A percentile compares a stretch with the other conserved stretches of the same genome.
phyloP scores from a whole-genome alignment of 2,113 vertebrate genomes.

The Bubo blakistoni region DNA sequence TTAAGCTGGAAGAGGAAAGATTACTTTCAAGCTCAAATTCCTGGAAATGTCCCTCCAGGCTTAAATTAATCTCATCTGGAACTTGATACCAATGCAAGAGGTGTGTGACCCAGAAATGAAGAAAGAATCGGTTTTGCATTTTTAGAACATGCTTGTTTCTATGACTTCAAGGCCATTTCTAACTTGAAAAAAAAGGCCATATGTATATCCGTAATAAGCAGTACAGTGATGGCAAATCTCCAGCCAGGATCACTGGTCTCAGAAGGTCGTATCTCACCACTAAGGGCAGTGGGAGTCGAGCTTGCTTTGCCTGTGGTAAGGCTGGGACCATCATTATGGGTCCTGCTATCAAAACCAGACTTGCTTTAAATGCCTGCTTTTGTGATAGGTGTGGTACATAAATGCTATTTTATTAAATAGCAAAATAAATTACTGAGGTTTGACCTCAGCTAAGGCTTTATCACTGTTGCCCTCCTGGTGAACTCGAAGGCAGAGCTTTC shows the following conservation, averaged over 20 bases:
- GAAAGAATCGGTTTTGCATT: background rate
- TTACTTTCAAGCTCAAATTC: conserved; percentile 1
- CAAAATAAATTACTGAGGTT: conserved; percentile 62
- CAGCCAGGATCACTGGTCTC: background rate
- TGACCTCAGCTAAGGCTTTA: conserved; percentile 70
- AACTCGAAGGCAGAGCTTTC: conserved; percentile 68
- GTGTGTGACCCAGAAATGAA: conserved; percentile 3
- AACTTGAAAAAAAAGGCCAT: background rate
- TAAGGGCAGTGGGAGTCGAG: background rate
- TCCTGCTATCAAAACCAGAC: conserved; percentile 57
- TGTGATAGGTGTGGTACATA: conserved; percentile 27
- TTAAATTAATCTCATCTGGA: background rate
- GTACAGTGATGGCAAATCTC: background rate
- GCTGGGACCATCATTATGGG: background rate
- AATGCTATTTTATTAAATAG: conserved; percentile 67
- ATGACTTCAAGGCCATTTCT: background rate
- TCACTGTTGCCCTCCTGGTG: conserved; percentile 72
- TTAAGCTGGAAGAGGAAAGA: conserved; percentile 5
- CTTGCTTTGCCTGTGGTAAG: background rate
- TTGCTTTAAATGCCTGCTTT: background rate
- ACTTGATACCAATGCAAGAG: background rate
- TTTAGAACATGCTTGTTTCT: background rate
- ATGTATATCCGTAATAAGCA: background rate
- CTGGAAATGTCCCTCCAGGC: background rate
- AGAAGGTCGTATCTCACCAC: background rate